Base-by-base conservation (phyloP, 1,140 invertebrate species). In the Drosophila tristis region DNA sequence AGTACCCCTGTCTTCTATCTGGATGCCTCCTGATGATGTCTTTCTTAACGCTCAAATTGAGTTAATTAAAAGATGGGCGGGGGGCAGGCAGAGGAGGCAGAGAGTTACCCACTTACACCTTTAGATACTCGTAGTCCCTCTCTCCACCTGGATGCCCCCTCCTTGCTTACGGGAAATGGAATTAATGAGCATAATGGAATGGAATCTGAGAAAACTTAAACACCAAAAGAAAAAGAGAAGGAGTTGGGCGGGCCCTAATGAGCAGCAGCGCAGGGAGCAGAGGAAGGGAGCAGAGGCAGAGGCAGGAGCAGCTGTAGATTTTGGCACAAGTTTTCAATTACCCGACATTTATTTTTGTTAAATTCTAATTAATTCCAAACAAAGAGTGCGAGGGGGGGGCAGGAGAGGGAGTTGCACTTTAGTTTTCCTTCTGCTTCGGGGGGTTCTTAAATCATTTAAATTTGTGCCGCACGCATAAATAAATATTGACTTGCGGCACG, bases 271-370 rank as follows among this genome's bases (percentile, higher is more conserved):
- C 11, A 7, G 7, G 6, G 26, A 16, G 60, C 9, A 15, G 44
- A 16, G 65, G 81, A 63, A 59, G 50, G 58, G 44, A 16, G 65
- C n/a, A n/a, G n/a, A n/a, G n/a, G 60, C 9, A 15, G 44, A 16
- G 65, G 81, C 66, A 59, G 50, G 58, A 62, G 31, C 2, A 35
- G 31, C 35, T 39, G 35, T 13, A 5, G 35, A 39, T 39, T 39
- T 39, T 39, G 35, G 35, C 35, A 13, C 35, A 39, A 87, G 84
- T 89, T 89, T 89, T 87, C 84, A 84, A 89, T 89, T 89, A 89
- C 84, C 74, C 45, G 70, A 64, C 84, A 87, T 89, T 84, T 87
- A 79, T 87, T 89, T 89, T 71, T 89, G 76, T 84, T 80, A 89
- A 84, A 89, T 89, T 89, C 81, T 89, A 89, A 89, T 89, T 89